Base-by-base conservation (phyloP, 2,888 invertebrate species). In the Eristalis arbustorum region DNA sequence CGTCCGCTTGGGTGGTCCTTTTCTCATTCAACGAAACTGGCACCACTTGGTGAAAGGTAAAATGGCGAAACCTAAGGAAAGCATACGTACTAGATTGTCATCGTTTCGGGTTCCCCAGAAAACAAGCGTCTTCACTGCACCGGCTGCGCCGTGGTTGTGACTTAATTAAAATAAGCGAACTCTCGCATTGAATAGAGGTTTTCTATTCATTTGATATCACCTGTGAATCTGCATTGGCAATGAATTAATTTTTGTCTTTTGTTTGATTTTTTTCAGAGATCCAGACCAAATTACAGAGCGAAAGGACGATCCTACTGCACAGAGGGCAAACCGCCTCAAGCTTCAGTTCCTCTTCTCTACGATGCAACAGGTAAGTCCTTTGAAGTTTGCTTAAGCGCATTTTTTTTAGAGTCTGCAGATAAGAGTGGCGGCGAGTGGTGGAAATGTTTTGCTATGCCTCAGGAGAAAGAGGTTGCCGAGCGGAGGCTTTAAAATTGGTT, bases 241-340 rank as follows among this genome's bases (percentile, higher is more conserved):
- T 66, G 10, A 25, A 42, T 37, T 71, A 25, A 68, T 71, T 71
- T 64, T 40, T 42, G 25, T 40, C 3, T 25, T 13, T 14, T 62
- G 14, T 56, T 10, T 10, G 10, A 28, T 76, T 57, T 63, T 37
- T 76, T 84, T 56, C 59, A 85, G 84, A 81, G 77, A 81, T 73
- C 81, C 22, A 57, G 73, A 34, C 40, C 80, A 49, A 37, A 25
- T 28, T 77, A 69, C 64, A 73, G 69, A 28, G 80, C 68, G 64
- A 84, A 63, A 64, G 72, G 49, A 64, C 67, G 84, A 6, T 85
- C 64, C 8, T 73, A 56, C 57, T 37, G 67, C 72, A 28, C 80
- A 75, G 37, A 69, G 3, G 42, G 69, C 49, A 49, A 49, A 66
- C 40, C 64, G 28, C 40, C 63, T 25, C 49, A 28, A 66, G 11